Conservation (phyloP, 2,113 vertebrate genomes). For the Struthio camelus region DNA sequence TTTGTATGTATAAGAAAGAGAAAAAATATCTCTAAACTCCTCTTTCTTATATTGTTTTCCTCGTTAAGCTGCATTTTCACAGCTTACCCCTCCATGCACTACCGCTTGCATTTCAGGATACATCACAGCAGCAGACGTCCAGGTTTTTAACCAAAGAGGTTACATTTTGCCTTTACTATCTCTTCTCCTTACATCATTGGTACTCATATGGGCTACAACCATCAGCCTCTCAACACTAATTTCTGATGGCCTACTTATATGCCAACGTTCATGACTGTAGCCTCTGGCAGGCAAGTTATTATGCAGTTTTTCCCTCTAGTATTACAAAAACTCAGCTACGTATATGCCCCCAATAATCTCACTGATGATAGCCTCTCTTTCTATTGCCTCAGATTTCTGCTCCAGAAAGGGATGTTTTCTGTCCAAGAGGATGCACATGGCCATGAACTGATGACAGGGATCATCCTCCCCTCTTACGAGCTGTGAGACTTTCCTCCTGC, state of each 20-base stretch:
- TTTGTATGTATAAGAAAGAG: not conserved
- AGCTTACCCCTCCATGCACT: not conserved
- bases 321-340: not conserved
- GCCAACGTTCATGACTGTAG: not conserved
- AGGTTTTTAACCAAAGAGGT: not conserved
- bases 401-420: not conserved
- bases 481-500: not conserved
- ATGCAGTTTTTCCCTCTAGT: not conserved
- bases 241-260: not conserved
- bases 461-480: not conserved
- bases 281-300: not conserved
- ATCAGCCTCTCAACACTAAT: not conserved
- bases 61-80: not conserved
- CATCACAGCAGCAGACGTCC: not conserved
- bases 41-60: not conserved
- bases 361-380: not conserved
- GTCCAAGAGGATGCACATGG: not conserved
- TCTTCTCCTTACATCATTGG: not conserved
- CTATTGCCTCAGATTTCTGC: not conserved
- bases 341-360: not conserved
- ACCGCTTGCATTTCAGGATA: not conserved
- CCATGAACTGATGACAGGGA: not conserved
- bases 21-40: not conserved
- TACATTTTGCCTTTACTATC: not conserved
- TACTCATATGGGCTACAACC: not conserved